Percentiles rank a stretch among this genome's conserved stretches.
phyloP scores from a whole-genome alignment of 2,888 invertebrate genomes.

The Stenolophus ochropezus region DNA sequence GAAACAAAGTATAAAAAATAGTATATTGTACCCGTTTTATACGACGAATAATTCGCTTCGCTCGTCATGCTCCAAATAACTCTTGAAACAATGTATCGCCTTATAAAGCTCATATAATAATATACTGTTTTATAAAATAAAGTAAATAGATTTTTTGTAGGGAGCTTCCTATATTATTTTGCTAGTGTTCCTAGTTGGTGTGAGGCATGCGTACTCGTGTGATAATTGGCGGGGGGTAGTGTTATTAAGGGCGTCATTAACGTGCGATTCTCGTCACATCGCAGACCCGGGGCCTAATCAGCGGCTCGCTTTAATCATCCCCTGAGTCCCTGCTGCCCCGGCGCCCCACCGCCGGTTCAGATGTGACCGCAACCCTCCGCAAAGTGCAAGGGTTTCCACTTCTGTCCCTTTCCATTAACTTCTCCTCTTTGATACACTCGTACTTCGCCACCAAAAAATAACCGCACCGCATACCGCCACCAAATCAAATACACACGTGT shows the following conservation, averaged over 20 bases:
- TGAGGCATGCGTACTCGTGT: not conserved
- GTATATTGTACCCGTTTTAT: too few relatives aligned
- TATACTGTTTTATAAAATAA: too few relatives aligned
- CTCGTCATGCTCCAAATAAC: too few relatives aligned
- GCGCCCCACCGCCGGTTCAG: too few relatives aligned
- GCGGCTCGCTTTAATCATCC: constrained; percentile 57
- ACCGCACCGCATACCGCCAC: not conserved
- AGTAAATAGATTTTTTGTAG: too few relatives aligned
- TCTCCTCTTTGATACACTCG: constrained; percentile 4
- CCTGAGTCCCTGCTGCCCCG: not conserved
- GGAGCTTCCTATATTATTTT: too few relatives aligned
- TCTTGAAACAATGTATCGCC: too few relatives aligned
- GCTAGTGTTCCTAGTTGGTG: not conserved
- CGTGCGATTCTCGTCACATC: constrained; percentile 32
- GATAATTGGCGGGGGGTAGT: constrained; percentile 41
- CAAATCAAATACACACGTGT: not conserved
- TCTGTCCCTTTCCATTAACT: constrained; percentile 25
- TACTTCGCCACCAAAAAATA: not conserved
- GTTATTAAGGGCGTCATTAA: constrained; percentile 52
- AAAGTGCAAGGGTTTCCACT: constrained; percentile 36
- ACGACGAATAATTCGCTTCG: too few relatives aligned
- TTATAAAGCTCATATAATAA: too few relatives aligned
- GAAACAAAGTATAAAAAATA: too few relatives aligned
- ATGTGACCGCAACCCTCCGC: constrained; percentile 36
- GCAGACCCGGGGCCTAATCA: constrained; percentile 38